These are phyloP conservation scores for Mixornis gularis DNA, from an alignment of 2,113 vertebrate genomes.

Conservation along the genomic window DNA sequence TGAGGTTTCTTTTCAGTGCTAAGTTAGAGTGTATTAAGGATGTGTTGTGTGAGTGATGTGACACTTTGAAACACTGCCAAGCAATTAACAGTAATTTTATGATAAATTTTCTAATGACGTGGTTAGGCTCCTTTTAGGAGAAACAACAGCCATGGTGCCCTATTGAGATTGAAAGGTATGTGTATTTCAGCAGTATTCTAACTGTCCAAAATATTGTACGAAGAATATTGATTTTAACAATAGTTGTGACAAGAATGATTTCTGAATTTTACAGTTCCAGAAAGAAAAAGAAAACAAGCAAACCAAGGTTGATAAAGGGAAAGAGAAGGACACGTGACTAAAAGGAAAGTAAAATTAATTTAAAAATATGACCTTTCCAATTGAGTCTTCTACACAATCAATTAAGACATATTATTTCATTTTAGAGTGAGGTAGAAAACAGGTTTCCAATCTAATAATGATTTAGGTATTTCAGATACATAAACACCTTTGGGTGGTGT, in stretches of 20 bases:
- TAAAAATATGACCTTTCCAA: not conserved
- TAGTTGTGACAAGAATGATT: not conserved
- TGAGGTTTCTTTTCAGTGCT: not conserved
- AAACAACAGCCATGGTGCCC: fast-evolving
- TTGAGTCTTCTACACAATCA: not conserved
- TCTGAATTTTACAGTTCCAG: not conserved
- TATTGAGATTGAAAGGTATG: not conserved
- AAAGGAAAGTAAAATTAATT: not conserved
- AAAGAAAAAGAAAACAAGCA: not conserved
- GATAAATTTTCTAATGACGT: not conserved
- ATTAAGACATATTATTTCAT: not conserved
- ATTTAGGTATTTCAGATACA: not conserved
- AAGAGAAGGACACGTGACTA: not conserved
- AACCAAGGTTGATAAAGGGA: not conserved
- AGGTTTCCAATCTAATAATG: not conserved
- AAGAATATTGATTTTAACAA: not conserved
- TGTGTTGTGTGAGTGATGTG: not conserved
- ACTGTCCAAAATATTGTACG: not conserved
- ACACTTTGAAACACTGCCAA: not conserved
- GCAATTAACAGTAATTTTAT: not conserved
- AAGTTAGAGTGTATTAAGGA: not conserved
- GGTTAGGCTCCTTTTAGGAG: not conserved
- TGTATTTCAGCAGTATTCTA: not conserved
- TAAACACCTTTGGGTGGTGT: not conserved
- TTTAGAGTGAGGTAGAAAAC: not conserved